phyloP scores from a whole-genome alignment of 1,140 invertebrate species.

The Drosophila insularis region DNA sequence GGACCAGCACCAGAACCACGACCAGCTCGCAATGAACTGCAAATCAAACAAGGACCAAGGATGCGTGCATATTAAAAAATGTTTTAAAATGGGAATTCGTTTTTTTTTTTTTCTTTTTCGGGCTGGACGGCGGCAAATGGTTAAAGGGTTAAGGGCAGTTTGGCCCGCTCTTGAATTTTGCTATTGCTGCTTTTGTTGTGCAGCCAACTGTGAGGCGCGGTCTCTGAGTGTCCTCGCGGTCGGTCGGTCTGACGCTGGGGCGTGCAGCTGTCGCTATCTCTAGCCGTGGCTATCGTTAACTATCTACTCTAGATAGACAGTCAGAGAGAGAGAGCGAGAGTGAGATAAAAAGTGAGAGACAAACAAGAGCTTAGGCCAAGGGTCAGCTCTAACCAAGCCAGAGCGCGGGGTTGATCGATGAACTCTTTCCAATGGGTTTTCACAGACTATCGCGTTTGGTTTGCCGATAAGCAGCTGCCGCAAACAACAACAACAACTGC shows the following conservation, averaged over 20 bases:
- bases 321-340: background rate
- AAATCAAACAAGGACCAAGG: constrained; percentile 48
- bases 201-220: constrained; percentile 61
- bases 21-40: constrained; percentile 66
- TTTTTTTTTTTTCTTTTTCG: constrained; percentile 19
- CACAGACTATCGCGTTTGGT: constrained; percentile 61
- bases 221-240: constrained; percentile 15
- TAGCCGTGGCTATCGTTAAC: constrained; percentile 55
- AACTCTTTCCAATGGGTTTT: constrained; percentile 48
- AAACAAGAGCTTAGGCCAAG: constrained; percentile 34
- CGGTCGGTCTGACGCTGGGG: constrained; percentile 12
- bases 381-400: constrained; percentile 42
- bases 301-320: constrained; percentile 33
- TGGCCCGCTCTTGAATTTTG: constrained; percentile 1
- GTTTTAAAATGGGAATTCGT: constrained; percentile 58
- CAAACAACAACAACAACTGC: constrained; percentile 26
- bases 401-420: constrained; percentile 56
- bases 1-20: constrained; percentile 11
- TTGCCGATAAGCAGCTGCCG: constrained; percentile 19
- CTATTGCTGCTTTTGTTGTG: constrained; percentile 52
- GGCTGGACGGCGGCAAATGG: constrained; percentile 9
- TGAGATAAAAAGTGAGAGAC: background rate
- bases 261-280: constrained; percentile 69
- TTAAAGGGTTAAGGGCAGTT: constrained; percentile 23
- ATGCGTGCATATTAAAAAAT: constrained; percentile 80